Percentiles rank a stretch among this genome's conserved stretches.
phyloP scores from a whole-genome alignment of 2,888 invertebrate genomes.

The Drosophila siamana region DNA sequence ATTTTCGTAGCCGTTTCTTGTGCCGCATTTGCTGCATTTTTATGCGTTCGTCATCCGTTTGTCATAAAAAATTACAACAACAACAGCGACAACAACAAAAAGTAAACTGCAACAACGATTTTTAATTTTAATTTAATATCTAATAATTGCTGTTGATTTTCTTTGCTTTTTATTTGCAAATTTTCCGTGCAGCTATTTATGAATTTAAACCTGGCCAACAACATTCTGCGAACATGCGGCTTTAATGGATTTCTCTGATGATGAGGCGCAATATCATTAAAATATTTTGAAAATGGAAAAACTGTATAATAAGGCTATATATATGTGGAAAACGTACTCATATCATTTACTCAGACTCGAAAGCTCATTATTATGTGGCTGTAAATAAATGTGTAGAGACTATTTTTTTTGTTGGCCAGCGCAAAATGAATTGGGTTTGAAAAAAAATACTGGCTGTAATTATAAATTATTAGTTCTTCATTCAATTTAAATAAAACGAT shows the following conservation, averaged over 20 bases:
- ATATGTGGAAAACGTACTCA: constrained; percentile 24
- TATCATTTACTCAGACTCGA: constrained; percentile 4
- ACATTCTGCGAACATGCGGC: constrained; percentile 51
- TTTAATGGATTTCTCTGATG: constrained; percentile 74
- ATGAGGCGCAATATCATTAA: constrained; percentile 40
- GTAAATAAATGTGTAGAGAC: not conserved
- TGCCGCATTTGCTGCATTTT: constrained; percentile 74
- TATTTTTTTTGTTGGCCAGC: not conserved
- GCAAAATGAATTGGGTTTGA: not conserved
- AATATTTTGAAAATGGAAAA: constrained; percentile 25
- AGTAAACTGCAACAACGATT: constrained; percentile 32
- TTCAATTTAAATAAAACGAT: not conserved
- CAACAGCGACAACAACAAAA: constrained; percentile 34
- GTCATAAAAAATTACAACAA: constrained; percentile 72
- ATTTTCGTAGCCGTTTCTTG: constrained; percentile 66
- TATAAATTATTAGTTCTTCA: not conserved
- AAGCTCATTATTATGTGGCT: constrained; percentile 4
- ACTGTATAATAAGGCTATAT: constrained; percentile 47
- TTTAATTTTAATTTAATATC: constrained; percentile 79
- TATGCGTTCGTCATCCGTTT: constrained; percentile 81
- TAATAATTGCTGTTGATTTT: constrained; percentile 70
- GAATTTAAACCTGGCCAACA: constrained; percentile 67
- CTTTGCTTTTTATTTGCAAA: constrained; percentile 40
- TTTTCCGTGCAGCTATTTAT: constrained; percentile 59
- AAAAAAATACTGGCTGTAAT: no score